Base-by-base conservation (phyloP, 1,140 invertebrate species). In the Penaeus vannamei region DNA sequence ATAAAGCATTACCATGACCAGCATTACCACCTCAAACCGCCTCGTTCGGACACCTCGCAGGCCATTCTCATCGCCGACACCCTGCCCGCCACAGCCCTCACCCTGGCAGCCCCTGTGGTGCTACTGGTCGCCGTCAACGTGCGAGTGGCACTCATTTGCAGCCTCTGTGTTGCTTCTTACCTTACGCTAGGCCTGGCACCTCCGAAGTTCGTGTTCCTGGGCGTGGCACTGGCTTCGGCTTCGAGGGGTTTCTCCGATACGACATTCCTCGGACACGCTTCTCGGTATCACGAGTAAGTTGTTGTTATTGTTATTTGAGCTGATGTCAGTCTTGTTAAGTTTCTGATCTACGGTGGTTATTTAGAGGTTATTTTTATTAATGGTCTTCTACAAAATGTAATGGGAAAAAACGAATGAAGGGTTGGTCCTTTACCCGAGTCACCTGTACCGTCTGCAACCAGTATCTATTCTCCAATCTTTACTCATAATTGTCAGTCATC, bases 11-110 rank as follows among this genome's bases (percentile, higher is more conserved):
- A 53, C 1, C 53, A 53, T 17, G 17, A 53, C 1, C 10, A 17
- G 10, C 10, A 53, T 53, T 53, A 53, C 1, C 0, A 1, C 53
- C 53, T 53, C 12, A 17, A 72, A 26, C 14, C 20, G 23, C 12
- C 97, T 96, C 92, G 96, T 96, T 92, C 93, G 94, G 62, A 93
- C 96, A 96, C 96, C 5, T 97, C 96, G 5, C 96, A 96, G 14
- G 96, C 96, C 2, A 97, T 98, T 92, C 93, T 98, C 84, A 92
- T 98, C 87, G 97, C 97, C 26, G 97, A 98, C 93, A 96, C 97
- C 83, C 91, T 97, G 64, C 97, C 97, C 5, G 94, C 95, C 17
- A 93, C 97, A 3, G 87, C 95, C 26, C 95, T 97, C 14, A 98
- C 97, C 93, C 91, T 96, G 2, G 93, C 95, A 3, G 95, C 95